Conservation (phyloP, 2,888 invertebrate genomes). For the Bombyx huttoni region DNA sequence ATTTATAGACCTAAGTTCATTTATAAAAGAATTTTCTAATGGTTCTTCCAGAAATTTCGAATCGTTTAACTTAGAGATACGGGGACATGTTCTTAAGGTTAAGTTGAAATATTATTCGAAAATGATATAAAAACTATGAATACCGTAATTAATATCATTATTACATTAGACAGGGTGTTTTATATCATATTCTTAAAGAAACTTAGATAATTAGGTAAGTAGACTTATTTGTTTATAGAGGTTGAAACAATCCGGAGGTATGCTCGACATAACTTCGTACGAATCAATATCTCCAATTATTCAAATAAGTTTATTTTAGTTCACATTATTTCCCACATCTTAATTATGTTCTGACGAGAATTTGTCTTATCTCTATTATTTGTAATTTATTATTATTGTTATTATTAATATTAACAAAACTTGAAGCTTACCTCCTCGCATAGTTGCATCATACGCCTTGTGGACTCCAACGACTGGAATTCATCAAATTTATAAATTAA, state of each 20-base stretch:
- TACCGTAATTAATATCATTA: not conserved
- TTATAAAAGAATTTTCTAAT: not conserved
- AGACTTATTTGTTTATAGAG: conserved; percentile 2
- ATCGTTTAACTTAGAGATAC: conserved; percentile 44
- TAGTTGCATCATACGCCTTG: conserved; percentile 91
- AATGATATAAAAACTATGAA: conserved; percentile 27
- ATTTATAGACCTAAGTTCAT: conserved; percentile 35
- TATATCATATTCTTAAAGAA: conserved; percentile 29
- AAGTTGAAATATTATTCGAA: conserved; percentile 13
- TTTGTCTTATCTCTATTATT: not conserved
- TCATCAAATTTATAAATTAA: conserved; percentile 9
- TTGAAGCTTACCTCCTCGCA: conserved; percentile 88
- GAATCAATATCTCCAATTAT: conserved; percentile 17
- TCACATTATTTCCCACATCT: no score
- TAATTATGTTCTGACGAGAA: not conserved
- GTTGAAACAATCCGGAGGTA: conserved; percentile 26
- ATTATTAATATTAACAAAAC: conserved; percentile 1
- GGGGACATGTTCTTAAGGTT: conserved; percentile 38
- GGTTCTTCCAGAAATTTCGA: conserved; percentile 28
- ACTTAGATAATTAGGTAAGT: conserved; percentile 2
- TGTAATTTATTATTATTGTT: not conserved
- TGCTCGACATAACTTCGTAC: conserved; percentile 27
- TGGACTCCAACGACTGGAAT: conserved; percentile 92
- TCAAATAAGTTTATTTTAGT: not conserved
- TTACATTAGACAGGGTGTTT: conserved; percentile 11